A percentile compares a stretch with the other conserved stretches of the same genome.
These are phyloP conservation scores for Tinea trinotella DNA, from an alignment of 2,888 invertebrate species.

Conservation along the genomic window DNA sequence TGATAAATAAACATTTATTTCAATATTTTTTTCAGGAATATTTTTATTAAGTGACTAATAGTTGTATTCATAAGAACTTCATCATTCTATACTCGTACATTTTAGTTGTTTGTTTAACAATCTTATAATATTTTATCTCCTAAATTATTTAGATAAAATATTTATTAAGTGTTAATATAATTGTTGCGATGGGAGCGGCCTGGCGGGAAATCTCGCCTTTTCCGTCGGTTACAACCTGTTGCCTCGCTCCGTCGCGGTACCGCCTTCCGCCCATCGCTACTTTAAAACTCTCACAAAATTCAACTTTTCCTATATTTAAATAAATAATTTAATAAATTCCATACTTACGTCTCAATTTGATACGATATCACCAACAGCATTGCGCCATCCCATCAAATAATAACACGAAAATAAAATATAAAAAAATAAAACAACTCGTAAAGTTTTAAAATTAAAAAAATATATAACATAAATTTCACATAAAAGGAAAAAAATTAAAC, in stretches of 20 bases:
- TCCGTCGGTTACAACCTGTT: conserved; percentile 56
- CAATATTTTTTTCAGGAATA: too few species aligned
- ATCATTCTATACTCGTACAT: too few species aligned
- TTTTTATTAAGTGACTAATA: too few species aligned
- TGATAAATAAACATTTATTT: too few species aligned
- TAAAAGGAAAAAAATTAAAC: conserved; percentile 31
- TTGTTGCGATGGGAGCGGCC: conserved; percentile 35
- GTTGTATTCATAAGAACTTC: too few species aligned
- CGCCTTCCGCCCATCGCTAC: conserved; percentile 65
- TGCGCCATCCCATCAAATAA: conserved; percentile 28
- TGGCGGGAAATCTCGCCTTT: conserved; percentile 37
- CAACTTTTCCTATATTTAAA: not conserved
- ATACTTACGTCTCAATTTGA: conserved; percentile 30
- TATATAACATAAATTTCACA: conserved; percentile 39
- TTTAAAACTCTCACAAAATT: conserved; percentile 1
- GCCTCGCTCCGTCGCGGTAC: conserved; percentile 44
- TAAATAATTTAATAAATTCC: conserved; percentile 14
- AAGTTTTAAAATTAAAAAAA: conserved; percentile 34
- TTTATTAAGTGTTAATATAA: conserved; percentile 61
- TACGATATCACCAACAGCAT: conserved; percentile 22
- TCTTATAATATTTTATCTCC: not conserved
- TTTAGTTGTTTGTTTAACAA: too few species aligned
- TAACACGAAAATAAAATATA: conserved; percentile 41
- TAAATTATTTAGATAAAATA: conserved; percentile 24
- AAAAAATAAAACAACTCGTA: not conserved